phyloP scores from a whole-genome alignment of 2,113 vertebrate species.

The Chitala chitala region DNA sequence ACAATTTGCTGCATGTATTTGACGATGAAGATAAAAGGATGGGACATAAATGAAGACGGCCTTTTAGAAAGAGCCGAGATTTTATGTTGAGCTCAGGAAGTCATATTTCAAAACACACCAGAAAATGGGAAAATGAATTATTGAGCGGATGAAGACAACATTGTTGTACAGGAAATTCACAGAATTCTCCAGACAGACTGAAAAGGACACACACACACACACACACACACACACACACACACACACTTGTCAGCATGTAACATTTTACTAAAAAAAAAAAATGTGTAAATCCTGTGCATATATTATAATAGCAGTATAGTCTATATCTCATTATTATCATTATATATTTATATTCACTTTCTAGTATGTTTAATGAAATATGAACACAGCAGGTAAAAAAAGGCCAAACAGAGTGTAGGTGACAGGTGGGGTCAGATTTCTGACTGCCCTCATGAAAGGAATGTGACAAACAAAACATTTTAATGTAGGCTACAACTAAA shows the following conservation, averaged over 20 bases:
- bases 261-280: no score
- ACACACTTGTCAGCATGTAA: no score
- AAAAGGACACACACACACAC: conserved; percentile 36
- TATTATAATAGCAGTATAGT: no score
- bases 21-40: not conserved
- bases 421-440: not conserved
- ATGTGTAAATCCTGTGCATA: no score
- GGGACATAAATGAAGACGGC: conserved; percentile 28
- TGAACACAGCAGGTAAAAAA: not conserved
- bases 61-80: conserved; percentile 14
- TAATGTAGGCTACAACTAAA: conserved; percentile 12
- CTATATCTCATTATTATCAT: no score
- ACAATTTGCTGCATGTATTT: no score
- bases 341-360: no score
- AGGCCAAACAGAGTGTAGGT: not conserved
- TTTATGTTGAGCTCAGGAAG: not conserved
- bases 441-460: conserved; percentile 3
- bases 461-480: conserved; percentile 17
- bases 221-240: no score
- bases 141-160: conserved; percentile 42
- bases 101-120: not conserved
- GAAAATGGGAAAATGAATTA: conserved; percentile 20
- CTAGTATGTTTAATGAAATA: not conserved
- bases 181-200: conserved; percentile 50
- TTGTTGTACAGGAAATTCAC: conserved; percentile 42